Evolutionary conservation across 2,888 invertebrate species (phyloP).

Genomic region (Macrosiphum euphorbiae): DNA sequence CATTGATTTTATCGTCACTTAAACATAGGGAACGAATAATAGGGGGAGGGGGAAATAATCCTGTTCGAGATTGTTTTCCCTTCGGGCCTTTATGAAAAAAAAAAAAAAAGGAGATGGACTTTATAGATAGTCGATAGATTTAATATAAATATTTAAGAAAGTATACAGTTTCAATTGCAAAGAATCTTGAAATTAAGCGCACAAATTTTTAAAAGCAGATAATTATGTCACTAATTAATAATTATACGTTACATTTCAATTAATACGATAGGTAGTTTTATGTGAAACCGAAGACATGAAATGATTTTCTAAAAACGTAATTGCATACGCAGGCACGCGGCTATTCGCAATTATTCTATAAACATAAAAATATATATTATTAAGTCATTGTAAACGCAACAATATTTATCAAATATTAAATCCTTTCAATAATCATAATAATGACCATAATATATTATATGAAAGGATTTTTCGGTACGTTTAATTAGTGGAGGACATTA

Average conservation of each 20-base stretch:
- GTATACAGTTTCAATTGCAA: background rate
- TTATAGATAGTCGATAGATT: background rate
- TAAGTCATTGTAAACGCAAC: background rate
- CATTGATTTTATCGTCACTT: conserved; percentile 47
- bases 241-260: background rate
- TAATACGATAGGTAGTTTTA: background rate
- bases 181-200: background rate
- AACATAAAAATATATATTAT: background rate
- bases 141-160: conserved; percentile 17
- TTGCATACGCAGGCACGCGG: background rate
- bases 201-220: background rate
- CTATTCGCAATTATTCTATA: background rate
- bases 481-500: background rate
- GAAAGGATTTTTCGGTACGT: background rate
- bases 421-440: too few species aligned
- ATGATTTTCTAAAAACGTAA: background rate
- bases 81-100: background rate
- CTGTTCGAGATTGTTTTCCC: background rate
- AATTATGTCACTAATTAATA: background rate
- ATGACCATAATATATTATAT: too few species aligned
- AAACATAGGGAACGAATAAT: conserved; percentile 40
- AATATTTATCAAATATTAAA: too few species aligned
- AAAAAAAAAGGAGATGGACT: background rate
- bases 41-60: background rate
- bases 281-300: background rate